Evolutionary conservation across 1,140 invertebrate species (phyloP), one percentile per base, ranked within the genome.

Genomic region (Saxidomus purpurata): DNA sequence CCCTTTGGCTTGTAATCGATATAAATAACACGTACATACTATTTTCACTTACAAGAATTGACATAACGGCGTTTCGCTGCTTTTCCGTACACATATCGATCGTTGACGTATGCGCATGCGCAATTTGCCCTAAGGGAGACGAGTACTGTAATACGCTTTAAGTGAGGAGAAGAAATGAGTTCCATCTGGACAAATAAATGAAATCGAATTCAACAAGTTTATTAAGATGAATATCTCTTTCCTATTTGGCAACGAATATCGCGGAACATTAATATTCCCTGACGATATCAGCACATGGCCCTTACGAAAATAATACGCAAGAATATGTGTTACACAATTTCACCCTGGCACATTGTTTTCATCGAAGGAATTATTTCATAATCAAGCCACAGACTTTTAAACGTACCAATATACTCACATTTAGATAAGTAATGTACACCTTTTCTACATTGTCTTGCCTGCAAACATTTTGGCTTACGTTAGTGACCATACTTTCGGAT

Each of bases 191-290:
- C 9, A 38, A 71, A 71, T 71, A 71, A 71, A 71, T 36, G 17
- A 38, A 71, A 71, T 71, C 38, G 34, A 71, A 36, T 19, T 71
- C 36, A 36, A 71, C 67, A 71, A 36, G 34, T 38, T 36, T 71
- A 38, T 38, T 38, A 17, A 36, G 31, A 71, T 71, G 15, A 38
- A 38, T 71, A 71, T 71, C 67, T 71, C 4, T 15, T 36, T 71
- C 38, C 4, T 28, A 63, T 8, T 63, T 15, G 15, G n/a, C 59
- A 25, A 6, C 11, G n/a, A n/a, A 11, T 28, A 28, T 63, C 1
- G 6, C 25, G 59, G 28, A 63, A 63, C 25, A 28, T 63, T 63
- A 28, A n/a, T 9, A n/a, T 1, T 63, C 59, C 59, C 59, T 4
- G 8, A 28, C n/a, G 59, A 4, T 28, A 9, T 25, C 8, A 6